phyloP scores from a whole-genome alignment of 2,113 vertebrate species.

The Larimichthys crocea region DNA sequence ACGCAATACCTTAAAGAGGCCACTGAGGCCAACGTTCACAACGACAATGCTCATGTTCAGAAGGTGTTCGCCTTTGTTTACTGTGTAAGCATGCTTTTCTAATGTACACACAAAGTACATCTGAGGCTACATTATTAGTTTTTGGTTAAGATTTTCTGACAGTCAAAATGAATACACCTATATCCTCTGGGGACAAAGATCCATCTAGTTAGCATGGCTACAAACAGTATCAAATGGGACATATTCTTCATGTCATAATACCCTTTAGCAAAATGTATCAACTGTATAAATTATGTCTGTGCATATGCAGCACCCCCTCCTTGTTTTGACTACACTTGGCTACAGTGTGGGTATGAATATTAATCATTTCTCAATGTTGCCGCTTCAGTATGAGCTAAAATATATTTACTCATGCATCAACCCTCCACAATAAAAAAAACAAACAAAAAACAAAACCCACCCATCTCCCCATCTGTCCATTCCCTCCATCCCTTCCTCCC shows the following conservation, averaged over 20 bases:
- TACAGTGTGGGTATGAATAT: neutral
- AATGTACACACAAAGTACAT: too few relatives aligned
- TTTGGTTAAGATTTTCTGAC: too few relatives aligned
- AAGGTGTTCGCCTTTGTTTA: too few relatives aligned
- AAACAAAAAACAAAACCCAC: conserved; percentile 3
- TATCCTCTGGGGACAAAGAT: neutral
- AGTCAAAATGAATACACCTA: neutral
- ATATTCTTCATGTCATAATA: neutral
- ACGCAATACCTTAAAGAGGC: too few relatives aligned
- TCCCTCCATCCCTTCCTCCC: conserved; percentile 24
- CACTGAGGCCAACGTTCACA: too few relatives aligned
- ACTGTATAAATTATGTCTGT: neutral
- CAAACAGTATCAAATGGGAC: neutral
- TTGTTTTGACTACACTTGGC: neutral
- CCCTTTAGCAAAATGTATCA: neutral
- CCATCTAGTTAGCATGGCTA: neutral
- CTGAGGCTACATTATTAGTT: too few relatives aligned
- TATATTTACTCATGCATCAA: conserved; percentile 26
- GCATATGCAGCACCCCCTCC: neutral
- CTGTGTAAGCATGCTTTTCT: too few relatives aligned
- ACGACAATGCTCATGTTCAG: neutral
- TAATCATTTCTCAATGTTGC: conserved; percentile 15
- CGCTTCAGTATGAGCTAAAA: conserved; percentile 24
- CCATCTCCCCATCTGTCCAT: conserved; percentile 40
- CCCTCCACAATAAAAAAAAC: conserved; percentile 6